These are phyloP conservation scores for Lydus trimaculatus DNA, from an alignment of 2,888 invertebrate genomes.

Conservation along the genomic window DNA sequence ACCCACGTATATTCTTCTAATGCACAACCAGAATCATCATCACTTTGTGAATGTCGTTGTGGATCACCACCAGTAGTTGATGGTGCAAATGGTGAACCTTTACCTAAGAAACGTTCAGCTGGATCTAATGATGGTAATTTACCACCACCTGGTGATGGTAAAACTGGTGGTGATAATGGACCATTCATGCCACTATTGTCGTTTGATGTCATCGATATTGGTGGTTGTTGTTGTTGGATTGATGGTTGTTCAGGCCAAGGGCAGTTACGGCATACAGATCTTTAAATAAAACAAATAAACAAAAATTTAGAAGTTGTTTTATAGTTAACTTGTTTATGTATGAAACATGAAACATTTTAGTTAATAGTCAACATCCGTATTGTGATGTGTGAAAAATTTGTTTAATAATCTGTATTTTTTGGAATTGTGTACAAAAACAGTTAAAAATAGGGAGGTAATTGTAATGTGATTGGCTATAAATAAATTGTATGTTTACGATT, in stretches of 20 bases:
- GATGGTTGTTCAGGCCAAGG: slow-evolving; percentile 66
- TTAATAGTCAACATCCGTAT: slow-evolving; percentile 24
- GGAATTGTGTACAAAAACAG: too few relatives aligned
- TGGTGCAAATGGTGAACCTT: slow-evolving; percentile 64
- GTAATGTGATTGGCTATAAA: slow-evolving; percentile 19
- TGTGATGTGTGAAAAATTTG: slow-evolving; percentile 11
- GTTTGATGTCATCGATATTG: slow-evolving; percentile 60
- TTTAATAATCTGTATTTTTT: neutral
- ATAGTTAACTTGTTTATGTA: neutral
- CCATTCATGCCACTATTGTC: slow-evolving; percentile 58
- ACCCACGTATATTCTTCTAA: slow-evolving; percentile 99
- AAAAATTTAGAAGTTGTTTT: neutral
- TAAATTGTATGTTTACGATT: slow-evolving; percentile 20
- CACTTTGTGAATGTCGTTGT: slow-evolving; percentile 89
- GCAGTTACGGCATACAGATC: slow-evolving; percentile 85
- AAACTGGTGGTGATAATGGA: slow-evolving; percentile 57
- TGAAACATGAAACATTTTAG: slow-evolving; percentile 8
- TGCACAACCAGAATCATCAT: slow-evolving; percentile 98
- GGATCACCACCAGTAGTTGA: slow-evolving; percentile 67
- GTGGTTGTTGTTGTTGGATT: slow-evolving; percentile 20
- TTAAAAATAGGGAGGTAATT: neutral
- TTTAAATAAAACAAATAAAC: slow-evolving; percentile 56
- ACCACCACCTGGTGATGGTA: slow-evolving; percentile 56
- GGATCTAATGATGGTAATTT: slow-evolving; percentile 60
- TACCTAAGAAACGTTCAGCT: slow-evolving; percentile 67